A percentile compares a stretch with the other conserved stretches of the same genome.
These are phyloP conservation scores for Parazoanthus atlanticus DNA, from an alignment of 92 coral and sea anemone genomes.

Conservation along the genomic window DNA sequence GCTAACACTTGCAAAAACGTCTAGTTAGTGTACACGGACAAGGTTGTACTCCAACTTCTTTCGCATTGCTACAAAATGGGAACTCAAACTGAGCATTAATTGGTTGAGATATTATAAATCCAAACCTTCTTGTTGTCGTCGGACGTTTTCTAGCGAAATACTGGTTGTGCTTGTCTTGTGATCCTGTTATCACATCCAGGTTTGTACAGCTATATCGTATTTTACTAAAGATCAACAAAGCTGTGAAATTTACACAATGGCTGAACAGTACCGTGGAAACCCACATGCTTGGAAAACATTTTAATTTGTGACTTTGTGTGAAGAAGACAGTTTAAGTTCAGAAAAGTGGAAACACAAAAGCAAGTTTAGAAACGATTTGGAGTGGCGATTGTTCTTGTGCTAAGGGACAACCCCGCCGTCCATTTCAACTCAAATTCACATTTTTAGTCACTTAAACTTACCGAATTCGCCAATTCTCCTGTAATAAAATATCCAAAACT, in stretches of 20 bases:
- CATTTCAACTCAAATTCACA: background rate
- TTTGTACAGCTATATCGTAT: conserved; percentile 33
- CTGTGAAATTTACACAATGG: conserved; percentile 34
- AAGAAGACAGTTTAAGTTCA: conserved; percentile 36
- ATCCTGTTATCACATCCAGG: background rate
- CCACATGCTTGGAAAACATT: conserved; percentile 33
- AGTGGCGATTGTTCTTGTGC: background rate
- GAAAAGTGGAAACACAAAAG: conserved; percentile 20
- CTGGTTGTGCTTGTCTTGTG: background rate
- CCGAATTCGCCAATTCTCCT: background rate
- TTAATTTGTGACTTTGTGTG: conserved; percentile 38
- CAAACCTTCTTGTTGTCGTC: background rate
- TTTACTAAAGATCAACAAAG: conserved; percentile 26
- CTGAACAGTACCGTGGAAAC: conserved; percentile 16
- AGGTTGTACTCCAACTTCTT: background rate
- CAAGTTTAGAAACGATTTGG: conserved; percentile 29
- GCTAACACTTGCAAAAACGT: background rate
- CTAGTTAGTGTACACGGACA: background rate
- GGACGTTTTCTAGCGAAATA: background rate
- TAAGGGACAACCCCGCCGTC: background rate
- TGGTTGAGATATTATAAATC: background rate
- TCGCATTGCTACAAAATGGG: background rate
- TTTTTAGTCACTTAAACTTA: background rate
- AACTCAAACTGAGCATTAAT: background rate
- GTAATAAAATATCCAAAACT: background rate